Evolutionary conservation across 2,888 invertebrate species (phyloP).

Genomic region (Pristionchus arcanus): DNA sequence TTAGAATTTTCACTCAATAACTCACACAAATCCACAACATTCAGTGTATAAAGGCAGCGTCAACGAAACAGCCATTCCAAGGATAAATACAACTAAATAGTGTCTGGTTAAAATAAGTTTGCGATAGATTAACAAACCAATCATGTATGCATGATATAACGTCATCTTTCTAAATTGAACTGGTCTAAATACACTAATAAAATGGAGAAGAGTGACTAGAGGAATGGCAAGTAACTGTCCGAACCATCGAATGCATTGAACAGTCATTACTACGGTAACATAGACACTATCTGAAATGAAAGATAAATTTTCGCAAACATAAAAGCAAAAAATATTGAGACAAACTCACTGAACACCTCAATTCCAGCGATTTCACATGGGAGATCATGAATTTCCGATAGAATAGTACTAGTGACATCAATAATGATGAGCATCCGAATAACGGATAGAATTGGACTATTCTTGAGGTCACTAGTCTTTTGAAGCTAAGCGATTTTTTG

Average conservation of each 20-base stretch:
- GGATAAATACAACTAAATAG: background rate
- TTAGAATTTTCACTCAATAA: background rate
- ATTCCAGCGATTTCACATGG: background rate
- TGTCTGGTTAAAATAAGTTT: background rate
- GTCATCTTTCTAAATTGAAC: background rate
- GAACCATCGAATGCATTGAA: conserved; percentile 35
- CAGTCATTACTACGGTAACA: background rate
- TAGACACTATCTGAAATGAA: background rate
- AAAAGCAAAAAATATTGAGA: too few species aligned
- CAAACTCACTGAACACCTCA: background rate
- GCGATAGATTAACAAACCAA: background rate
- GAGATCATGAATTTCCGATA: background rate
- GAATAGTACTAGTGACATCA: background rate
- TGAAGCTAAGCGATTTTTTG: background rate
- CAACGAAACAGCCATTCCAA: background rate
- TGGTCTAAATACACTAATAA: background rate
- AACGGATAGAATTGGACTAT: background rate
- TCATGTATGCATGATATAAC: background rate
- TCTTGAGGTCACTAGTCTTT: background rate
- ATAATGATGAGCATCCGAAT: background rate
- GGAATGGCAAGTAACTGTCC: conserved; percentile 14
- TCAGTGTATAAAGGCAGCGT: background rate
- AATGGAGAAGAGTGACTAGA: background rate
- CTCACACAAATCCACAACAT: conserved; percentile 5
- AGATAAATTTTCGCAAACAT: too few species aligned